These are phyloP conservation scores for Cyaniris semiargus DNA, from an alignment of 2,888 invertebrate genomes.

Conservation along the genomic window DNA sequence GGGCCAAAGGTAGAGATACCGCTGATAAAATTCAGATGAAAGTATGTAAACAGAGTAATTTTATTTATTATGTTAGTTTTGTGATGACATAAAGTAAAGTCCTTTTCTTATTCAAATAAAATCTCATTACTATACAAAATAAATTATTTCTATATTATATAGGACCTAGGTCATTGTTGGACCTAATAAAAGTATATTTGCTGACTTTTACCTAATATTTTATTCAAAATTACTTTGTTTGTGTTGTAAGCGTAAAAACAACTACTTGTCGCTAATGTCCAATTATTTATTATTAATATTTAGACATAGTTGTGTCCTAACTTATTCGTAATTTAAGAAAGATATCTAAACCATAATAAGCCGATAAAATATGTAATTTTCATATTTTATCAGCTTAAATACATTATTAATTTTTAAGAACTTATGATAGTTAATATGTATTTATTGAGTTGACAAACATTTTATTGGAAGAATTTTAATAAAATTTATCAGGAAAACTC, in stretches of 20 bases:
- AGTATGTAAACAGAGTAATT: not conserved
- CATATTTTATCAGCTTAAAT: no score
- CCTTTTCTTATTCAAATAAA: not conserved
- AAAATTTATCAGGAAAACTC: not conserved
- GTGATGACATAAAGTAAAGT: not conserved
- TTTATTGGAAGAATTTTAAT: not conserved
- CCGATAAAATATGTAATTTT: no score
- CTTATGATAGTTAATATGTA: not conserved
- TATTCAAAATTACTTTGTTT: constrained; percentile 16
- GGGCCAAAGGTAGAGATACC: no score
- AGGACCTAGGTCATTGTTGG: constrained; percentile 5
- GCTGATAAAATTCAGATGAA: no score
- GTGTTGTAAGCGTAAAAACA: not conserved
- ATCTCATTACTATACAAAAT: not conserved
- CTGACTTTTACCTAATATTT: not conserved
- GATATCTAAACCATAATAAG: no score
- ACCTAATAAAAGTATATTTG: not conserved
- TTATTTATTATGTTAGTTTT: not conserved
- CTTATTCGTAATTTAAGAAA: no score
- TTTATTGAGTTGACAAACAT: not conserved
- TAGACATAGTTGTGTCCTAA: no score
- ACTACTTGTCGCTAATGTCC: not conserved
- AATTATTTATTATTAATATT: no score
- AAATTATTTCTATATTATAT: not conserved
- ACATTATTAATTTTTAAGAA: no score